Conservation (phyloP, 2,888 invertebrate genomes). For the Microctonus aethiopoides region DNA sequence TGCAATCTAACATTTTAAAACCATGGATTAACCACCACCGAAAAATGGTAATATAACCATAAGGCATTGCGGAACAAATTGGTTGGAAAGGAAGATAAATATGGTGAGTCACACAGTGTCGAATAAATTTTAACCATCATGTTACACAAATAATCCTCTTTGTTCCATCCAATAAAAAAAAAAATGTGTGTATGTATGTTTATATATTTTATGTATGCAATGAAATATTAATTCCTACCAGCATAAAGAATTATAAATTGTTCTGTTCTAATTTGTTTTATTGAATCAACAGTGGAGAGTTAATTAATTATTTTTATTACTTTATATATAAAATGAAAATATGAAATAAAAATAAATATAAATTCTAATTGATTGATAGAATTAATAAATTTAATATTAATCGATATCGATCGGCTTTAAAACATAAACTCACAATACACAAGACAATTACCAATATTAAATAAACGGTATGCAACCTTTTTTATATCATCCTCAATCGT, state of each 20-base stretch:
- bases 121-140: neutral
- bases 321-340: too few relatives aligned
- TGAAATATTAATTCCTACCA: neutral
- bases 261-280: neutral
- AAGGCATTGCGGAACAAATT: conserved; percentile 11
- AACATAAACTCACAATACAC: too few relatives aligned
- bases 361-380: too few relatives aligned
- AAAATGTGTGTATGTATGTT: neutral
- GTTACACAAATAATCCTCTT: neutral
- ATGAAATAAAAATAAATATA: too few relatives aligned
- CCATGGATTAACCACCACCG: neutral
- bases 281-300: too few relatives aligned
- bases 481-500: too few relatives aligned
- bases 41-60: neutral
- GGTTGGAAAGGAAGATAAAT: neutral
- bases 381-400: too few relatives aligned
- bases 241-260: neutral
- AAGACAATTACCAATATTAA: too few relatives aligned
- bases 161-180: neutral
- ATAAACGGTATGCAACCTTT: too few relatives aligned
- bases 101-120: conserved; percentile 7
- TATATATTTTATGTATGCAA: neutral
- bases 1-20: neutral
- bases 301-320: too few relatives aligned
- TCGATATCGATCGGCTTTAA: too few relatives aligned